Conservation (phyloP, 2,113 vertebrate genomes). For the Sceloporus tristichus region DNA sequence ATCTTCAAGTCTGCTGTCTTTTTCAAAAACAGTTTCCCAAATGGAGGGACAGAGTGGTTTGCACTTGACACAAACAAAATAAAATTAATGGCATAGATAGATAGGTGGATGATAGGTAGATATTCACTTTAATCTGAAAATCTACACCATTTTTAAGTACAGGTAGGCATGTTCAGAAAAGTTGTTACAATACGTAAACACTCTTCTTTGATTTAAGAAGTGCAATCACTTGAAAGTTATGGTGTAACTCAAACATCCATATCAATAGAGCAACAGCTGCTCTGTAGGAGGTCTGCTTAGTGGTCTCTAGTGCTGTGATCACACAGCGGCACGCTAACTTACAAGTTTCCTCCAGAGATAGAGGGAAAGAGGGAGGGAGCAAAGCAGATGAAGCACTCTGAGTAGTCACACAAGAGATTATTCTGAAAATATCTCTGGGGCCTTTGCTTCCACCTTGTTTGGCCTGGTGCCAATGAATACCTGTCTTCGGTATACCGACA, state of each 20-base stretch:
- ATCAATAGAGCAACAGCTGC: neutral
- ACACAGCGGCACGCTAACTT: neutral
- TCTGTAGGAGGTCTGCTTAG: neutral
- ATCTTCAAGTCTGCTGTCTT: neutral
- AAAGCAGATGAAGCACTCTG: neutral
- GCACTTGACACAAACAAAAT: neutral
- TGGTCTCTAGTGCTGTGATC: neutral
- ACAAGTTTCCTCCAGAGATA: neutral
- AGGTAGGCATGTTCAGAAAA: neutral
- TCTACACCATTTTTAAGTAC: neutral
- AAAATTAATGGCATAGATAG: neutral
- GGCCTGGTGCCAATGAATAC: neutral
- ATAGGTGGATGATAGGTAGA: neutral
- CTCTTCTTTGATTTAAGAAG: neutral
- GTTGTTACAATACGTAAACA: neutral
- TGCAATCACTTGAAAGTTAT: neutral
- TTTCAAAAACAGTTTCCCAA: neutral
- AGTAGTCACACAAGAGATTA: neutral
- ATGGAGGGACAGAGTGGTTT: neutral
- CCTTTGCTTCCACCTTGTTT: neutral
- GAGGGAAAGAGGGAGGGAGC: neutral
- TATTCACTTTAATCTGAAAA: neutral
- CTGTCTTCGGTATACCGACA: neutral
- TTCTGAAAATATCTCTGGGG: neutral
- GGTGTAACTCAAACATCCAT: neutral